These are phyloP conservation scores for Rhadina sibilatrix DNA, from an alignment of 2,113 vertebrate species.

Conservation along the genomic window DNA sequence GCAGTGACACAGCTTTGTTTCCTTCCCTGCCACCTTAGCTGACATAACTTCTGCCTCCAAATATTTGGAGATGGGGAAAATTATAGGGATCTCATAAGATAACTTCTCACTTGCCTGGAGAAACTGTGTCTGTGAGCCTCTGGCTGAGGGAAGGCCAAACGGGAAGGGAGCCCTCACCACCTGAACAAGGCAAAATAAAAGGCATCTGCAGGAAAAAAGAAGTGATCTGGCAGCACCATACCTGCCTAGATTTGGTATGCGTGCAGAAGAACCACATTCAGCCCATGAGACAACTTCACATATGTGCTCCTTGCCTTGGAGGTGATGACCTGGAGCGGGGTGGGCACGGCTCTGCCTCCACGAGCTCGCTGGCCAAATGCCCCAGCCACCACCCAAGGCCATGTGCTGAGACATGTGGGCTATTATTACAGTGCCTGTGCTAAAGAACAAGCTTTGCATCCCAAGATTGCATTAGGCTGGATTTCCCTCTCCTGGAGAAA, in stretches of 20 bases:
- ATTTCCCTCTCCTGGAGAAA: neutral
- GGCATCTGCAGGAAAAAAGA: neutral
- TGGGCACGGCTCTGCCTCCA: neutral
- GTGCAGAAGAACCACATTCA: neutral
- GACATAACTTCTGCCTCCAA: neutral
- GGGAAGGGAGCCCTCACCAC: neutral
- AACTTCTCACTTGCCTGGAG: neutral
- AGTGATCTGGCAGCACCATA: neutral
- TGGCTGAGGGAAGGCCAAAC: neutral
- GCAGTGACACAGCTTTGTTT: neutral
- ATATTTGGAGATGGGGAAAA: neutral
- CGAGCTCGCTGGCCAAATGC: rapidly evolving
- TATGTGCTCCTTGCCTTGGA: neutral
- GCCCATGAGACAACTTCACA: neutral
- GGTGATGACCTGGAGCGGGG: rapidly evolving
- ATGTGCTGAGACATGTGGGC: neutral
- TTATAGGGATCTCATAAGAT: neutral
- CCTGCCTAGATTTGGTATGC: neutral
- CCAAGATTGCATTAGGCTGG: neutral
- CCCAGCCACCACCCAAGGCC: neutral
- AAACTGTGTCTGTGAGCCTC: neutral
- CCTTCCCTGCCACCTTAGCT: neutral
- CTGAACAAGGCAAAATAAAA: neutral
- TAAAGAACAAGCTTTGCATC: neutral
- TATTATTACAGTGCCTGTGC: neutral